Evolutionary conservation across 2,113 vertebrate genomes (phyloP), one percentile per base, ranked within the genome.

Genomic region (Paracanthobrama guichenoti): DNA sequence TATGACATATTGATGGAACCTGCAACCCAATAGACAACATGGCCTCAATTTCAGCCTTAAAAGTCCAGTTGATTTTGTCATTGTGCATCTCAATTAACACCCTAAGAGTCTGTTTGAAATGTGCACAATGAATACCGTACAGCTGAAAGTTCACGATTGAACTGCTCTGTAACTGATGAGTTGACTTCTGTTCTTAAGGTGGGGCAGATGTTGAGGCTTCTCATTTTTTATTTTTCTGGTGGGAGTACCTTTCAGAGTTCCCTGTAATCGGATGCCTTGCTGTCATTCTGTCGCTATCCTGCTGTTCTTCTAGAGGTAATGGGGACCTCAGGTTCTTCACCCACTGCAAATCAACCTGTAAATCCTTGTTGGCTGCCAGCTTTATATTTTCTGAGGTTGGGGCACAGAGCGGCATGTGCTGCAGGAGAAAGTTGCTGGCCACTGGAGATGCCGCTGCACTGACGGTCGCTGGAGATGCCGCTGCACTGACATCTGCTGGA

Each of bases 241-340:
- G 67, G 39, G 67, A 71, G 39, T 44, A 71, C 10, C 67, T 71
- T n/a, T 71, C 67, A 71, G 8, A 71, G 13, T 35, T 71, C 66
- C 66, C 66, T 42, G 66, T 69, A 5, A 22, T 8, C 31, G 66
- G 66, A 71, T 71, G 67, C 39, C 3, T 71, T 71, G 10, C 46
- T 12, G 35, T 9, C 35, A 71, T 48, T 48, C 46, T 48, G 46
- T 48, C 46, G 46, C 46, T 71, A n/a, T 71, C 35, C 10, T 3
- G 31, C 16, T 20, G 16, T 69, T 3, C 66, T 14, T 69, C 7
- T 10, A 69, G 2, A 20, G 6, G 28, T 8, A 22, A 39, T 39
- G 66, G 66, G 14, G 14, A 22, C 31, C 66, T 69, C 16, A 69
- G 8, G 31, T 69, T 69, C 31, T 69, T 69, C 66, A 69, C 66